Base-by-base conservation (phyloP, 2,888 invertebrate genomes). In the Poecilobothrus nobilitatus region DNA sequence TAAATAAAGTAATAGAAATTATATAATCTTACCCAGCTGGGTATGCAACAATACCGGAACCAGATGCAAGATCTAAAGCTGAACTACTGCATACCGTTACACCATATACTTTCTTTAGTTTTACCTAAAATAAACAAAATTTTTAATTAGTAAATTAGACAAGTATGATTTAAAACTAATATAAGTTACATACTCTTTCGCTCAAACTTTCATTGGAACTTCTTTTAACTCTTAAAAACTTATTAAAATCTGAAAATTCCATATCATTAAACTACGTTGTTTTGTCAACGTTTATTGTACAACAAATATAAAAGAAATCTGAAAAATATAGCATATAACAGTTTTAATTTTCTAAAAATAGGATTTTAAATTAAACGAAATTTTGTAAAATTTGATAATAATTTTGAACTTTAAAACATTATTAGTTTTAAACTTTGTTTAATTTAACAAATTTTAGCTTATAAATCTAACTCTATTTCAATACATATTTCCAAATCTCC, bases 61-160 rank as follows among this genome's bases (percentile, higher is more conserved):
- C 89, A 44, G 91, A 89, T 79, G 96, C 94, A 80, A 91, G 93
- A 83, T 91, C 92, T 75, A 97, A 86, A 27, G 94, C 93, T 74
- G 96, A 93, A 85, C 95, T 96, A 81, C 90, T 93, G 79, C 91
- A 87, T 70, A 95, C 94, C n/a, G 97, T 97, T 78, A 97, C 87
- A 74, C 97, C 97, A 76, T 97, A 86, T 70, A 97, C 95, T 78
- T 90, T 88, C 86, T 97, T 97, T 82, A 97, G 87, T 81, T 94
- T 94, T 79, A 97, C 94, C 97, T 97, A 89, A 74, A 84, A 84
- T 75, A 79, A 10, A 37, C 7, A 5, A 37, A 37, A 4, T 27
- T 27, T 27, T 4, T 27, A 27, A 37, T 37, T 81, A 78, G 76
- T 74, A 73, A 71, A 73, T 37, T 67, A n/a, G 3, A 21, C 33